Base-by-base conservation (phyloP, 2,113 vertebrate genomes). In the Isichthys henryi region DNA sequence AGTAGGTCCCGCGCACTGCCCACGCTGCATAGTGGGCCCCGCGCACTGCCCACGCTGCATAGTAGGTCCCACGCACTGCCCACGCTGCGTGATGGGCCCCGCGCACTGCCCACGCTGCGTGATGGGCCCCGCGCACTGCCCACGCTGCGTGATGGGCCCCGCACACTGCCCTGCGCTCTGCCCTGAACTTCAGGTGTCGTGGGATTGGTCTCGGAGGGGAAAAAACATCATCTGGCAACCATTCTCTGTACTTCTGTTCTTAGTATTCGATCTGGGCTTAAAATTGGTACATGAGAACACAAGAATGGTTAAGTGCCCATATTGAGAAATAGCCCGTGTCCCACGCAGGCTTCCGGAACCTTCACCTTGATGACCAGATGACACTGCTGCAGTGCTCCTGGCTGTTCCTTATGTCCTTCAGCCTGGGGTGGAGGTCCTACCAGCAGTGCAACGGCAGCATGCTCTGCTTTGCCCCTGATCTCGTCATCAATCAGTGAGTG, bases 341-440 rank as follows among this genome's bases (percentile, higher is more conserved):
- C 87, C 77, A 83, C 52, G 45, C 90, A 99, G 98, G 98, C 91
- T 99, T 99, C 94, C 96, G 97, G 91, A 98, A 98, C 92, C 93
- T 99, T 90, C 98, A 99, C 92, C 96, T 99, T 93, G 99, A 99
- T 89, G 99, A 99, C 95, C 99, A 99, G 95, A 99, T 99, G 98
- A 99, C 96, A 90, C 96, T 99, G 19, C 96, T 99, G 90, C 99
- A 99, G 92, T 99, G 97, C 93, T 99, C 99, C 0, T 99, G 99
- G 99, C 98, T 99, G 95, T 99, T 99, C 94, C 97, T 99, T 74
- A 98, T 99, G 98, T 97, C 97, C 2, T 99, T 99, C 89, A 95
- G 97, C 88, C 90, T 99, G 17, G 99, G 98, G 7, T 99, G 99
- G 99, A 96, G 99, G 77, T 99, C 99, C 17, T 99, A 99, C 84